phyloP scores from a whole-genome alignment of 2,888 invertebrate species.

The Liodrosophila aerea region DNA sequence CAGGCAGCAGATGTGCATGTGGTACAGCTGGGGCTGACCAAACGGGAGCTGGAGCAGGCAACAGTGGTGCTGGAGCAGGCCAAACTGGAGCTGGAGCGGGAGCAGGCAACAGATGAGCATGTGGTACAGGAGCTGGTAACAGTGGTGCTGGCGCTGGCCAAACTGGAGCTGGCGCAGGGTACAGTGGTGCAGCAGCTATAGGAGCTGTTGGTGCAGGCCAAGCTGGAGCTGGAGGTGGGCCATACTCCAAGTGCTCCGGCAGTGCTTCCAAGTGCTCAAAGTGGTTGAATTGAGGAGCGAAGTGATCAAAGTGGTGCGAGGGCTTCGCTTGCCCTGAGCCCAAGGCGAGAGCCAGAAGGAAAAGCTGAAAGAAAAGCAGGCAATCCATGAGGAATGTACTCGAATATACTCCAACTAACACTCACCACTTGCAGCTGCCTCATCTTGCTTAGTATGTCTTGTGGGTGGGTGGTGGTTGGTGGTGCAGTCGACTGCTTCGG shows the following conservation, averaged over 20 bases:
- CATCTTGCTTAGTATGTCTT: conserved; percentile 57
- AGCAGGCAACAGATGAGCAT: conserved; percentile 15
- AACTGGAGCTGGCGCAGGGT: conserved; percentile 1
- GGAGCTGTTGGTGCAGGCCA: conserved; percentile 27
- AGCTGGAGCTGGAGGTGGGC: conserved; percentile 37
- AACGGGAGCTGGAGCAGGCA: conserved; percentile 29
- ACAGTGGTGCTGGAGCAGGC: conserved; percentile 25
- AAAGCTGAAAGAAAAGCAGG: background rate
- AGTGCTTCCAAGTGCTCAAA: conserved; percentile 45
- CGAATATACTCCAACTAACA: no score
- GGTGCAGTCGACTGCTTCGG: conserved; percentile 33
- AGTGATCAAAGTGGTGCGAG: conserved; percentile 66
- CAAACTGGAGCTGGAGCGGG: conserved; percentile 38
- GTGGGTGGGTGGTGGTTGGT: conserved; percentile 30
- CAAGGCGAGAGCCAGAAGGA: conserved; percentile 47
- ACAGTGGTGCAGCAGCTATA: conserved; percentile 12
- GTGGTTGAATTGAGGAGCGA: conserved; percentile 49
- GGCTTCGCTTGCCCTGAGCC: conserved; percentile 58
- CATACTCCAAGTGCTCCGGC: conserved; percentile 65
- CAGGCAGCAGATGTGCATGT: conserved; percentile 32
- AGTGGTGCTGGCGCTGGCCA: conserved; percentile 14
- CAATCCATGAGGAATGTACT: no score
- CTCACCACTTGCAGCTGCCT: conserved; percentile 69
- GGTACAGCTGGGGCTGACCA: conserved; percentile 15
- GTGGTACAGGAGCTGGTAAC: conserved; percentile 19